A percentile compares a stretch with the other conserved stretches of the same genome.
Evolutionary conservation across 2,113 vertebrate species (phyloP).

Genomic region (Notarius quadriscutis): DNA sequence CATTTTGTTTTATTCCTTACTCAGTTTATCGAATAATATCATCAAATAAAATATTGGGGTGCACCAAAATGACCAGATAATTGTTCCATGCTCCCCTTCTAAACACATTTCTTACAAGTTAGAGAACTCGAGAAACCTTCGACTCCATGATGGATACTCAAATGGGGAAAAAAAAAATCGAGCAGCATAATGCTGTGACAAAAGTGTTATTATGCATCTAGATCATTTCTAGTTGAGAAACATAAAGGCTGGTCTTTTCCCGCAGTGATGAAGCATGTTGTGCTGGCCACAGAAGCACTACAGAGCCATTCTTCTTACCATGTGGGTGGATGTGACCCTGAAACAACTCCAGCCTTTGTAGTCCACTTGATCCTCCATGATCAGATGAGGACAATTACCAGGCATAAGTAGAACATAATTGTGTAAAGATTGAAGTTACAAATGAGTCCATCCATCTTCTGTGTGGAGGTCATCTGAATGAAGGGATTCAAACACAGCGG

Average conservation of each 20-base stretch:
- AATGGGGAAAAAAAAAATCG: neutral
- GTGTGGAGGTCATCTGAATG: neutral
- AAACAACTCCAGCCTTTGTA: conserved; percentile 59
- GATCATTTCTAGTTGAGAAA: neutral
- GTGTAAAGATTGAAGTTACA: conserved; percentile 59
- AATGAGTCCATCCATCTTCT: conserved; percentile 59
- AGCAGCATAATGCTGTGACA: neutral
- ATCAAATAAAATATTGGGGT: neutral
- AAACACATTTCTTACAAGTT: neutral
- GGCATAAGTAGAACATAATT: conserved; percentile 55
- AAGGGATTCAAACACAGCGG: conserved; percentile 5
- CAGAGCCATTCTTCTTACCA: conserved; percentile 41
- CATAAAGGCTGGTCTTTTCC: neutral
- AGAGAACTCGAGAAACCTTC: neutral
- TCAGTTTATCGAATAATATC: neutral
- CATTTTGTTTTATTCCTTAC: neutral
- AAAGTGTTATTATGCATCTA: neutral
- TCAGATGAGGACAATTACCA: conserved; percentile 56
- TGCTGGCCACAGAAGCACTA: conserved; percentile 23
- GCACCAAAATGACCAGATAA: neutral
- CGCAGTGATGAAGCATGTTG: conserved; percentile 8
- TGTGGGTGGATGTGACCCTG: conserved; percentile 39
- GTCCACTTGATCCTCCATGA: conserved; percentile 50
- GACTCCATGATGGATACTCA: neutral
- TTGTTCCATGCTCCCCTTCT: neutral